phyloP scores from a whole-genome alignment of 2,888 invertebrate genomes.

The Germaria angustata region DNA sequence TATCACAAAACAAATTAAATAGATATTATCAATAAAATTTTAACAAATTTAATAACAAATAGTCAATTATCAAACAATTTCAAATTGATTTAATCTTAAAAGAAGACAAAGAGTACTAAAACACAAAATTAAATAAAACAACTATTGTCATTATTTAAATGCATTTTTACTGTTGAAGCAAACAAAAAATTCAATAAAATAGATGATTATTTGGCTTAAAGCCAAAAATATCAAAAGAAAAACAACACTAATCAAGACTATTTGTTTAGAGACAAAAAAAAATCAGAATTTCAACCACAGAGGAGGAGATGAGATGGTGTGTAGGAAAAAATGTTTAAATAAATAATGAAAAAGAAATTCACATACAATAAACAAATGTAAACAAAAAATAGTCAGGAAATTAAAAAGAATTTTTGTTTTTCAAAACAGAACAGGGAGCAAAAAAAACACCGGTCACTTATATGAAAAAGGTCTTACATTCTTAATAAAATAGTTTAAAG shows the following conservation, averaged over 20 bases:
- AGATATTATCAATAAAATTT: conserved; percentile 21
- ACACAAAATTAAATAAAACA: no score
- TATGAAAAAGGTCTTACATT: not conserved
- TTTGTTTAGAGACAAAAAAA: conserved; percentile 26
- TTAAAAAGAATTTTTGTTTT: not conserved
- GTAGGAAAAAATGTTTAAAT: not conserved
- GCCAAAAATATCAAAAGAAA: conserved; percentile 35
- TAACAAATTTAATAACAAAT: conserved; percentile 33
- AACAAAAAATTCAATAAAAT: conserved; percentile 8
- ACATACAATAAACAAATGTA: conserved; percentile 50
- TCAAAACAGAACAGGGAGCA: conserved; percentile 11
- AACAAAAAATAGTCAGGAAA: conserved; percentile 63
- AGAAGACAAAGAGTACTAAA: conserved; percentile 12
- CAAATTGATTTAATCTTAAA: conserved; percentile 6
- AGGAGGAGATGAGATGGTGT: not conserved
- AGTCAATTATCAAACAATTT: conserved; percentile 57
- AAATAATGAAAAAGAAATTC: conserved; percentile 5
- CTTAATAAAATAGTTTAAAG: no score
- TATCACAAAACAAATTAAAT: not conserved
- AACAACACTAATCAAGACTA: conserved; percentile 40
- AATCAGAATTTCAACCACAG: not conserved
- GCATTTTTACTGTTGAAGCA: conserved; percentile 13
- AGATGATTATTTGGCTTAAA: conserved; percentile 52
- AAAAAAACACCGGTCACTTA: conserved; percentile 22
- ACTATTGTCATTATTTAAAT: conserved; percentile 55